Percentiles rank a stretch among this genome's conserved stretches.
These are phyloP conservation scores for Epinephelus moara DNA, from an alignment of 2,113 vertebrate genomes.

Conservation along the genomic window DNA sequence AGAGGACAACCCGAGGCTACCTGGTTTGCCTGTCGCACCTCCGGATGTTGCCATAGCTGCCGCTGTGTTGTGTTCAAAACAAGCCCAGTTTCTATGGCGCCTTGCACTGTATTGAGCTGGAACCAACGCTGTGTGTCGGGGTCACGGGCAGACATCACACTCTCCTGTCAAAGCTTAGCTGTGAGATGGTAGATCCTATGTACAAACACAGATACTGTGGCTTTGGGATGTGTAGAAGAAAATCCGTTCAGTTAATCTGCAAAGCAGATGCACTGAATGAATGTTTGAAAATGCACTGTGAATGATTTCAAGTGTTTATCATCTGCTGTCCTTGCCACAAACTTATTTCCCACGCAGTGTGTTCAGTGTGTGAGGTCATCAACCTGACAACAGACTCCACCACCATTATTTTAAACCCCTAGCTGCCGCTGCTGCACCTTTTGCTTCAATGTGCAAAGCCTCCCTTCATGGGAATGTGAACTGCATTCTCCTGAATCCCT, in stretches of 20 bases:
- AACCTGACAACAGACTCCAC: conserved; percentile 14
- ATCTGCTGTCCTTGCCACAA: not conserved
- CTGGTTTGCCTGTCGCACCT: conserved; percentile 73
- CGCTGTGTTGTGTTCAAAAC: conserved; percentile 81
- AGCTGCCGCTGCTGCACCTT: conserved; percentile 43
- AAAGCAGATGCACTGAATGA: conserved; percentile 7
- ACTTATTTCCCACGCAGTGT: not conserved
- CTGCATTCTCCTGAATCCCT: conserved; percentile 51
- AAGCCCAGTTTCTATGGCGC: conserved; percentile 68
- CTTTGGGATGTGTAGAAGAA: not conserved
- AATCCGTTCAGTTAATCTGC: not conserved
- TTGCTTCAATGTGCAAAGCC: conserved; percentile 65
- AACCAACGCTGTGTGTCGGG: conserved; percentile 26
- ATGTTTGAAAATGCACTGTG: not conserved
- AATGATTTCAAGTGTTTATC: not conserved
- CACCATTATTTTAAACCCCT: conserved; percentile 2
- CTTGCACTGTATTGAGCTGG: conserved; percentile 18
- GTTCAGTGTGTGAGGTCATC: conserved; percentile 37
- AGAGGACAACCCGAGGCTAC: conserved; percentile 62
- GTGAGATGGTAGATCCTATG: conserved; percentile 57
- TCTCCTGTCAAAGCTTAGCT: conserved; percentile 51
- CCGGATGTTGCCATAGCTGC: conserved; percentile 76
- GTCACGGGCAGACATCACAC: conserved; percentile 78
- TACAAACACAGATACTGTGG: conserved; percentile 56
- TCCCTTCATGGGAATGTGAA: conserved; percentile 58